Evolutionary conservation across 2,113 vertebrate species (phyloP).

Genomic region (Cranoglanis bouderius): DNA sequence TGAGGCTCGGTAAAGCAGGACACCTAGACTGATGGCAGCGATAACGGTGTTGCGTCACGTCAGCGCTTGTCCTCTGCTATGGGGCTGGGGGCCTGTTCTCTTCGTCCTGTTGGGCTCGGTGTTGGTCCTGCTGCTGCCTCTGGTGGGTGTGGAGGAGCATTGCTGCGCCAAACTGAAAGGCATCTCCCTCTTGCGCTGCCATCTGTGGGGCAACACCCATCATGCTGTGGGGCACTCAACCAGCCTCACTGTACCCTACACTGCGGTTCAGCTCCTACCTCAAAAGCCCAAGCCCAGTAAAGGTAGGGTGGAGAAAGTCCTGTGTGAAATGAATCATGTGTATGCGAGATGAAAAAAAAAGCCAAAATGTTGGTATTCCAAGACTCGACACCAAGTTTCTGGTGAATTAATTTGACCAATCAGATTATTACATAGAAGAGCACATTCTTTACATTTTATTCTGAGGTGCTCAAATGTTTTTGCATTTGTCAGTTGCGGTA

Average conservation of each 20-base stretch:
- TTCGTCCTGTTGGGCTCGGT: slow-evolving; percentile 78
- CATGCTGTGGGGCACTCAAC: slow-evolving; percentile 73
- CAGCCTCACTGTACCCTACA: slow-evolving; percentile 81
- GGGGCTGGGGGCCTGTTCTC: slow-evolving; percentile 78
- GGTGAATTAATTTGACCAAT: background rate
- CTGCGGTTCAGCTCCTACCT: slow-evolving; percentile 76
- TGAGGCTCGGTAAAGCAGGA: slow-evolving; percentile 52
- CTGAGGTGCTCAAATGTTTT: background rate
- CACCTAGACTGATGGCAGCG: slow-evolving; percentile 70
- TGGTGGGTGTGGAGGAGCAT: slow-evolving; percentile 78
- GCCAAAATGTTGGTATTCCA: background rate
- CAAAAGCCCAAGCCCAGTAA: slow-evolving; percentile 77
- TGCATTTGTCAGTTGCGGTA: background rate
- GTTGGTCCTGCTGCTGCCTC: slow-evolving; percentile 78
- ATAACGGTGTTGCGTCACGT: slow-evolving; percentile 76
- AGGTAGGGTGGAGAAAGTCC: slow-evolving; percentile 71
- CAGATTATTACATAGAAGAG: background rate
- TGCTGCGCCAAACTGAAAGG: slow-evolving; percentile 74
- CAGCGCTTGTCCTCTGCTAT: slow-evolving; percentile 72
- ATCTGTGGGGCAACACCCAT: slow-evolving; percentile 65
- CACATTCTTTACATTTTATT: background rate
- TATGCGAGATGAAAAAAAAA: background rate
- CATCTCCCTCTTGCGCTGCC: slow-evolving; percentile 77
- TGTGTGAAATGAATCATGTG: background rate
- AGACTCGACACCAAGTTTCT: background rate